Evolutionary conservation across 2,113 vertebrate genomes (phyloP).

Genomic region (Atrichornis clamosus): DNA sequence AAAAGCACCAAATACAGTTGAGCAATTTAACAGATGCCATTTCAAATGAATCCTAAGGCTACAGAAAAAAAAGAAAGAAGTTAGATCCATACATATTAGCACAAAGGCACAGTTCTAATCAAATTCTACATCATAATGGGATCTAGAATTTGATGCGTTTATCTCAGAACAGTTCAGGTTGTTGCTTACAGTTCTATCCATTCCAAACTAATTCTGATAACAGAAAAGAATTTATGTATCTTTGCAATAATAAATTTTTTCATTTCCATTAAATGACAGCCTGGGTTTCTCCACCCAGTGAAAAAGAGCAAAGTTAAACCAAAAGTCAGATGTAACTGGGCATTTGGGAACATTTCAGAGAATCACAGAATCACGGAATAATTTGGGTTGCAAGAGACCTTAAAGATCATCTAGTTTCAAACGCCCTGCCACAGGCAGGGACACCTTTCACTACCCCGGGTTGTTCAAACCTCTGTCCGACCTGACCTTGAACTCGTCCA

Average conservation of each 20-base stretch:
- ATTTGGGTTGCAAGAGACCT: neutral
- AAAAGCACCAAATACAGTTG: neutral
- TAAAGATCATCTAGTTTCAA: neutral
- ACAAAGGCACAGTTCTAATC: neutral
- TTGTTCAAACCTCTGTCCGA: neutral
- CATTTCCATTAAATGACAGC: neutral
- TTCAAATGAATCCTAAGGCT: conserved; percentile 29
- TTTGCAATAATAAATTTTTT: neutral
- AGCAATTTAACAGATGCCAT: conserved; percentile 24
- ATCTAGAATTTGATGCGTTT: neutral
- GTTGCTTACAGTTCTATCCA: neutral
- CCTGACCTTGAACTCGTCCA: neutral
- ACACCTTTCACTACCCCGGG: neutral
- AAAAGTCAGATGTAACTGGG: neutral
- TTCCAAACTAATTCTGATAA: neutral
- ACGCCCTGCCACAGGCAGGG: fast-evolving
- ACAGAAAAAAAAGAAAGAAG: neutral
- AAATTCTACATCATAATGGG: neutral
- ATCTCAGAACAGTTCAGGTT: neutral
- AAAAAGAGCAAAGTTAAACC: neutral
- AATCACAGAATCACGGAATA: neutral
- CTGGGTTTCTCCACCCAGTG: neutral
- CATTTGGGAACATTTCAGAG: neutral
- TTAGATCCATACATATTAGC: neutral
- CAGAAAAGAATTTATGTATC: neutral